A percentile compares a stretch with the other conserved stretches of the same genome.
Evolutionary conservation across 2,888 invertebrate genomes (phyloP).

Genomic region (Amphipyra berbera): DNA sequence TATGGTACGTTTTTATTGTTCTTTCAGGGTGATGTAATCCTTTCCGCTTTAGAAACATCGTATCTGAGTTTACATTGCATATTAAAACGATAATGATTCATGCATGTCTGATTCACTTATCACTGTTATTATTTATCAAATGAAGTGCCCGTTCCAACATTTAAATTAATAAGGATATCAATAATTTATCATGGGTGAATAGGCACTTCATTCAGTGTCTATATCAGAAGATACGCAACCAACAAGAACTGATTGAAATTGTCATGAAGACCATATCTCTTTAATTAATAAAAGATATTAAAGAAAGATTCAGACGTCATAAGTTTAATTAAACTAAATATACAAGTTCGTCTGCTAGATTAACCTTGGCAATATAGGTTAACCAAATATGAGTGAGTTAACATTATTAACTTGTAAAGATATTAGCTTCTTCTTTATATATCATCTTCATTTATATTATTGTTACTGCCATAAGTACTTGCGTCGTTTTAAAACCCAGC

Average conservation of each 20-base stretch:
- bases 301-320: background rate
- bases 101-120: constrained; percentile 17
- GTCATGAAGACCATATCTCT: background rate
- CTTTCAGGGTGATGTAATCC: constrained; percentile 1
- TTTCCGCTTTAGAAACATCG: constrained; percentile 1
- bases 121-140: constrained; percentile 14
- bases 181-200: constrained; percentile 10
- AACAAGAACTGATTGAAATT: constrained; percentile 11
- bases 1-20: constrained; percentile 69
- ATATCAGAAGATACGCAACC: constrained; percentile 7
- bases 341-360: background rate
- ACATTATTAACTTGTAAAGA: background rate
- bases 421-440: too few species aligned
- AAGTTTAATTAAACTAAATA: background rate
- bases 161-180: constrained; percentile 11
- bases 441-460: background rate
- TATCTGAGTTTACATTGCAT: constrained; percentile 6
- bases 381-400: background rate
- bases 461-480: background rate
- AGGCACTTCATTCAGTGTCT: constrained; percentile 12
- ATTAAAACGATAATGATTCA: constrained; percentile 11
- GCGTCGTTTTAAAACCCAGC: background rate
- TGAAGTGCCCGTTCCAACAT: constrained; percentile 26
- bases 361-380: background rate
- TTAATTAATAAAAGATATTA: background rate